Evolutionary conservation across 2,113 vertebrate genomes (phyloP).

Genomic region (Gavialis gangeticus): DNA sequence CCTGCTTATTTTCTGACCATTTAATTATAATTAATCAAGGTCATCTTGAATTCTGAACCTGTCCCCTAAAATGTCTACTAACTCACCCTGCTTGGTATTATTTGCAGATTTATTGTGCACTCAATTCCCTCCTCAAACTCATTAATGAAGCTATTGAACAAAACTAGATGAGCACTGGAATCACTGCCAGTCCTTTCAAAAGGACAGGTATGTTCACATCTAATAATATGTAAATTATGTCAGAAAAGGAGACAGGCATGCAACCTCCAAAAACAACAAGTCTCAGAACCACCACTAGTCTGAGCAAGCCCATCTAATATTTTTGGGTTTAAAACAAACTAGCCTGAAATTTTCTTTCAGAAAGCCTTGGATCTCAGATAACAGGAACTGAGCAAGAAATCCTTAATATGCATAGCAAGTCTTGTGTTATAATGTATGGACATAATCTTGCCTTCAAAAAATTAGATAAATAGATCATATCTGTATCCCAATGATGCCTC

Average conservation of each 20-base stretch:
- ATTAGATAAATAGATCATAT: slow-evolving; percentile 9
- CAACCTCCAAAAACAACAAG: background rate
- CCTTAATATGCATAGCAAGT: slow-evolving; percentile 6
- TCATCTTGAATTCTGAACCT: too few species aligned
- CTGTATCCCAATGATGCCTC: background rate
- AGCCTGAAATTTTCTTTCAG: background rate
- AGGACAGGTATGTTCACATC: background rate
- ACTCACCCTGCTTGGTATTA: too few species aligned
- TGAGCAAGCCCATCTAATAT: background rate
- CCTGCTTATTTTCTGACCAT: too few species aligned
- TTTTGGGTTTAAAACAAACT: background rate
- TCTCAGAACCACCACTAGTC: background rate
- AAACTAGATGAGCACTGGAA: background rate
- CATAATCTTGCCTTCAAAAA: background rate
- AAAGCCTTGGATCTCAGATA: background rate
- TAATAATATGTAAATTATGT: background rate
- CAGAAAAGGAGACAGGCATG: background rate
- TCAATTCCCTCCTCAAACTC: background rate
- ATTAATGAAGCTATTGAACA: background rate
- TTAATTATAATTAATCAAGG: too few species aligned
- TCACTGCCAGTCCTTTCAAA: background rate
- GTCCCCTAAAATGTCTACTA: too few species aligned
- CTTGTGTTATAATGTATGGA: slow-evolving; percentile 26
- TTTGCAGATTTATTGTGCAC: too few species aligned
- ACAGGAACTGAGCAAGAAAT: background rate